A percentile compares a stretch with the other conserved stretches of the same genome.
Conservation (phyloP, 2,888 invertebrate species). For the Oxycera nigricornis region DNA sequence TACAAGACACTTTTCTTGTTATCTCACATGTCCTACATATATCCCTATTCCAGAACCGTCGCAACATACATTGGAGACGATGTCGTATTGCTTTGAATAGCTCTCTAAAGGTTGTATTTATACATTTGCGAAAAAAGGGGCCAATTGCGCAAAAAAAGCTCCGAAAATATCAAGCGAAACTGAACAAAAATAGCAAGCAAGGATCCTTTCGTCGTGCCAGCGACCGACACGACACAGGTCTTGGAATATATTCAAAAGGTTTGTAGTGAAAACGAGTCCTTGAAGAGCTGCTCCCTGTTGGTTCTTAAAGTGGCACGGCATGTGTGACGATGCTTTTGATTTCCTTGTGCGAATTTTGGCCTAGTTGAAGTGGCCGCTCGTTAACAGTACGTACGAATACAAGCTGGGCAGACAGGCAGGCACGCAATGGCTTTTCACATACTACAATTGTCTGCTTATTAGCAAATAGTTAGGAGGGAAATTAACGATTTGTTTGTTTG, state of each 20-base stretch:
- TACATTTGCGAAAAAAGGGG: neutral
- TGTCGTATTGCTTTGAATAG: neutral
- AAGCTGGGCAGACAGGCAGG: no score
- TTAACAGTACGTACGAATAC: conserved; percentile 9
- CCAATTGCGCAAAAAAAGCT: neutral
- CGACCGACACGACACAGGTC: neutral
- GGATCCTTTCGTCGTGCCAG: neutral
- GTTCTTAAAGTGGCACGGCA: conserved; percentile 15
- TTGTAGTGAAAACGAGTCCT: conserved; percentile 32
- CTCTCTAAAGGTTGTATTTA: neutral
- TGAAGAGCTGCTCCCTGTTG: neutral
- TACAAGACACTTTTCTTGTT: conserved; percentile 25
- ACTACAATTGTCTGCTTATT: conserved; percentile 41
- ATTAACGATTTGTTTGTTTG: conserved; percentile 47
- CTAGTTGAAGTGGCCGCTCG: conserved; percentile 25
- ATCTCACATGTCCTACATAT: conserved; percentile 41
- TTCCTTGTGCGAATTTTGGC: conserved; percentile 21
- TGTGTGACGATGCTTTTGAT: conserved; percentile 1
- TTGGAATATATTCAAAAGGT: conserved; percentile 2
- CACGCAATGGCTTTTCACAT: conserved; percentile 14
- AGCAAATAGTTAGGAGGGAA: conserved; percentile 41
- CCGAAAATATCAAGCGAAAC: neutral
- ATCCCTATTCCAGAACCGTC: conserved; percentile 12
- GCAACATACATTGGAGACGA: neutral
- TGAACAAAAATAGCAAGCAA: neutral